A percentile compares a stretch with the other conserved stretches of the same genome.
Evolutionary conservation across 2,797 vertebrate genomes (phyloP).

Genomic region (Pteropus rufus): DNA sequence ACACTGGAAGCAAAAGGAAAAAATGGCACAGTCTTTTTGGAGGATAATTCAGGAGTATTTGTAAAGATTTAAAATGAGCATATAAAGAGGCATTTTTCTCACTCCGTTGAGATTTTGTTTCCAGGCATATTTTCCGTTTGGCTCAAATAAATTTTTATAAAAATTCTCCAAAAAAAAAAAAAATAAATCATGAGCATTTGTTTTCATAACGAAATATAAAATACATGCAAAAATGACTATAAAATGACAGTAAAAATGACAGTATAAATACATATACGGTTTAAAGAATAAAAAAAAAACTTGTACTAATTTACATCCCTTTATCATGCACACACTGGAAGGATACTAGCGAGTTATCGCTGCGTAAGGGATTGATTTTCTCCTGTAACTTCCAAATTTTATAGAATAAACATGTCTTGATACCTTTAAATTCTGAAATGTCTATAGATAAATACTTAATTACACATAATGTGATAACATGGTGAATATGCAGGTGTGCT

Average conservation of each 20-base stretch:
- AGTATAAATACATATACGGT: not conserved
- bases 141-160: too few relatives aligned
- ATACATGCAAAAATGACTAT: not conserved
- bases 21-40: not conserved
- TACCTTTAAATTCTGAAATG: not conserved
- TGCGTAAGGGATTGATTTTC: not conserved
- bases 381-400: not conserved
- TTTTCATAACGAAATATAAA: not conserved
- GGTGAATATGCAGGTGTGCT: rapidly evolving
- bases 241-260: not conserved
- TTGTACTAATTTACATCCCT: not conserved
- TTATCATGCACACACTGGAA: not conserved
- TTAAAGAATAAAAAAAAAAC: not conserved
- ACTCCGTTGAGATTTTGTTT: too few relatives aligned
- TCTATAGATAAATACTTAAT: not conserved
- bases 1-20: not conserved
- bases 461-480: rapidly evolving
- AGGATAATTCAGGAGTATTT: not conserved
- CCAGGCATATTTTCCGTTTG: too few relatives aligned
- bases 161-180: too few relatives aligned
- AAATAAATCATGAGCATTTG: not conserved
- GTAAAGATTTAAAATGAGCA: not conserved
- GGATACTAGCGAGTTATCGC: not conserved
- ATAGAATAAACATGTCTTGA: not conserved
- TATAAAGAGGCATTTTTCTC: not conserved